Percentiles rank a stretch among this genome's conserved stretches.
These are phyloP conservation scores for Sphaerodactylus townsendi DNA, from an alignment of 2,113 vertebrate species.

Conservation along the genomic window DNA sequence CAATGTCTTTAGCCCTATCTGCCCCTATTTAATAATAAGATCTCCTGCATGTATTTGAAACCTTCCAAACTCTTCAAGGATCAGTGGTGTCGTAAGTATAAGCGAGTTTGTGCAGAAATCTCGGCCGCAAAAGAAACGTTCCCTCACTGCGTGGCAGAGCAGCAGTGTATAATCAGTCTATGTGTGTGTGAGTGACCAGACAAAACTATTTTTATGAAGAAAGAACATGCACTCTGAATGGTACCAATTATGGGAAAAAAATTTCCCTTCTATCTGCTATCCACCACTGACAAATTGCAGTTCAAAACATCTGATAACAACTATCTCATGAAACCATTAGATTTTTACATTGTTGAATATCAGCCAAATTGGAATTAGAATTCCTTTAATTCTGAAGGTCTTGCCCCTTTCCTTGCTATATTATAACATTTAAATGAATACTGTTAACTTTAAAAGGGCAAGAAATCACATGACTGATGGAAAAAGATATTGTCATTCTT, in stretches of 20 bases:
- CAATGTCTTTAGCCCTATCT: background rate
- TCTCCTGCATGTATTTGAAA: background rate
- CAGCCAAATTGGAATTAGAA: slow-evolving; percentile 34
- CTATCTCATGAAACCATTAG: slow-evolving; percentile 20
- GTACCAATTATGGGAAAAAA: slow-evolving; percentile 12
- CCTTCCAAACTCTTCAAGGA: background rate
- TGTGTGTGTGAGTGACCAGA: background rate
- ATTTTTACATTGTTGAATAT: slow-evolving; percentile 43
- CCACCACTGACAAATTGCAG: slow-evolving; percentile 3
- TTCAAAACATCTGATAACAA: slow-evolving; percentile 39
- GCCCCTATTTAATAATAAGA: background rate
- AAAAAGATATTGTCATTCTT: background rate
- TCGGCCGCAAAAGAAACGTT: too few species aligned
- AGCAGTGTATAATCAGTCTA: background rate
- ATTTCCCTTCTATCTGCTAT: background rate
- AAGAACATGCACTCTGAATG: slow-evolving; percentile 17
- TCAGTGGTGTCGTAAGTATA: too few species aligned
- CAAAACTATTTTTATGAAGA: slow-evolving; percentile 16
- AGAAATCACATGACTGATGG: slow-evolving; percentile 8
- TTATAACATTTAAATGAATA: background rate
- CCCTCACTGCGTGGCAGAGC: too few species aligned
- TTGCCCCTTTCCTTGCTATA: slow-evolving; percentile 16
- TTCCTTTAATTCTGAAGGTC: slow-evolving; percentile 16
- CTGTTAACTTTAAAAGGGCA: background rate
- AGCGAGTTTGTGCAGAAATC: too few species aligned